Conservation (phyloP, 2,797 vertebrate genomes). For the Pyrocephalus nanus region DNA sequence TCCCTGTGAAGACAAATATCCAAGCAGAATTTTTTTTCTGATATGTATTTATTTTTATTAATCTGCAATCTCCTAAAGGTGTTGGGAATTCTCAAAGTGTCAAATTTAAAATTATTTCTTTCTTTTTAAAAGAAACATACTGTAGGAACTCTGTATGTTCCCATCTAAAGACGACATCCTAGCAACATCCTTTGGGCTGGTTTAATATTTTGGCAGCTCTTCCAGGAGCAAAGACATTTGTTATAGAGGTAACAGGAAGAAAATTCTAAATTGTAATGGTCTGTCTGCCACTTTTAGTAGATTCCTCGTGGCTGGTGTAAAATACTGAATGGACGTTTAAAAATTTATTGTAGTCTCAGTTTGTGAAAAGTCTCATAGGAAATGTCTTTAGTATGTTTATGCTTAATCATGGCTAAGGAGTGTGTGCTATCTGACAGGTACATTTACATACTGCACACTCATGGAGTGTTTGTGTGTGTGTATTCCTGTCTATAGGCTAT, state of each 20-base stretch:
- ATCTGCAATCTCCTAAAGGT: not conserved
- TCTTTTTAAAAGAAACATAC: not conserved
- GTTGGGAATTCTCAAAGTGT: not conserved
- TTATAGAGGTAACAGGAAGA: not conserved
- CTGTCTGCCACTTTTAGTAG: not conserved
- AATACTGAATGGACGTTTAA: not conserved
- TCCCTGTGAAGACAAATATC: not conserved
- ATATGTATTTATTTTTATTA: not conserved
- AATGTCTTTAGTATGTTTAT: not conserved
- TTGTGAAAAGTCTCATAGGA: not conserved
- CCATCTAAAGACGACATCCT: not conserved
- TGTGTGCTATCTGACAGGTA: not conserved
- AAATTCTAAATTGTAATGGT: not conserved
- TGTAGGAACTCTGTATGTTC: not conserved
- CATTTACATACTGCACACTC: not conserved
- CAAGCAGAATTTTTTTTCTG: slow-evolving; percentile 6
- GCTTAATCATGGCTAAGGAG: not conserved
- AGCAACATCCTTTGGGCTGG: not conserved
- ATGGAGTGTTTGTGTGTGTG: not conserved
- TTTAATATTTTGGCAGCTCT: not conserved
- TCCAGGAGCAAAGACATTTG: not conserved
- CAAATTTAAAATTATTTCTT: not conserved
- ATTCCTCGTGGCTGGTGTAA: not conserved
- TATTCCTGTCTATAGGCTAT: not conserved
- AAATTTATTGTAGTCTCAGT: not conserved